These are phyloP conservation scores for Todiramphus chloris DNA, from an alignment of 2,113 vertebrate species.

Conservation along the genomic window DNA sequence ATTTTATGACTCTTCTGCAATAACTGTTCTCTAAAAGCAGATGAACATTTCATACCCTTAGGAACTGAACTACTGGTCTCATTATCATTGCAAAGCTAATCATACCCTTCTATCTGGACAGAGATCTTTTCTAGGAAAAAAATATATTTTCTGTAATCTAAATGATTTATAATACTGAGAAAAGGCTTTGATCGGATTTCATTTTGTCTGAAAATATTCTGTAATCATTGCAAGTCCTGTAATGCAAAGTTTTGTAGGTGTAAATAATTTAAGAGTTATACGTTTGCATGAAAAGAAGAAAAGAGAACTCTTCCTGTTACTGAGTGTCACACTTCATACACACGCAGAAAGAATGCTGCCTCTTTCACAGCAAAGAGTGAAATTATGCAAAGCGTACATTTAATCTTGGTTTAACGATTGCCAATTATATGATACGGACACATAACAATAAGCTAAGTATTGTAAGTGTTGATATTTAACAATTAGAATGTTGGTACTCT, in stretches of 20 bases:
- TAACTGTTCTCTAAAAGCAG: slow-evolving; percentile 25
- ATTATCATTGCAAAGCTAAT: slow-evolving; percentile 37
- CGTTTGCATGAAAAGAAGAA: background rate
- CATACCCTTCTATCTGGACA: background rate
- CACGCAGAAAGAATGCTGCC: background rate
- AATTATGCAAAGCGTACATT: background rate
- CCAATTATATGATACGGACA: background rate
- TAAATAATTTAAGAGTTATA: background rate
- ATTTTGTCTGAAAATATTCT: background rate
- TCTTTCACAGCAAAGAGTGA: background rate
- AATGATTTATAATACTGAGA: background rate
- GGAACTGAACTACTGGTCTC: slow-evolving; percentile 59
- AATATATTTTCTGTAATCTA: background rate
- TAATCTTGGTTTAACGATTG: background rate
- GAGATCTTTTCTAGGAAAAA: background rate
- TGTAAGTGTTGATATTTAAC: background rate
- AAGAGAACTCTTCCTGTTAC: background rate
- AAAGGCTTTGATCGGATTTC: background rate
- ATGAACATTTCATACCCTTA: slow-evolving; percentile 56
- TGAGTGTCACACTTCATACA: background rate
- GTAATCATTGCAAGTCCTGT: background rate
- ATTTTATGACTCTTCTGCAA: slow-evolving; percentile 17
- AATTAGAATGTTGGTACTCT: background rate
- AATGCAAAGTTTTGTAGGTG: background rate
- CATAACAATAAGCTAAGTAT: background rate